Evolutionary conservation across 2,888 invertebrate genomes (phyloP).

Genomic region (Coenonympha arcania): DNA sequence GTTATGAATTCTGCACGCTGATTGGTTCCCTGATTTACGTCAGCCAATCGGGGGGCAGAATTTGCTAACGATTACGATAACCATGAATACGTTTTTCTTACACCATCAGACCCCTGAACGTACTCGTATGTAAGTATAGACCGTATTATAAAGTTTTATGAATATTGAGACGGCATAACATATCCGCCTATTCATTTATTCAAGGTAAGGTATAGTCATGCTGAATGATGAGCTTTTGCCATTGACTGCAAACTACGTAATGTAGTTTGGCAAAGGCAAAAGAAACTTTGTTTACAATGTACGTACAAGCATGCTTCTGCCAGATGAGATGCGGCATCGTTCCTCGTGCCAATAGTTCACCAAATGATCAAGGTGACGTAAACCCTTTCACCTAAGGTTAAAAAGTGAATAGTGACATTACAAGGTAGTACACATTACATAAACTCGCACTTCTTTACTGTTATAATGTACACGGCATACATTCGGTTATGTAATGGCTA

Average conservation of each 20-base stretch:
- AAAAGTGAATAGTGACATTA: constrained; percentile 15
- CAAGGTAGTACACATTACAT: constrained; percentile 20
- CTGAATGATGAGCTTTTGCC: too few species aligned
- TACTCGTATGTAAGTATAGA: too few species aligned
- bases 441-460: constrained; percentile 23
- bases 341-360: constrained; percentile 6
- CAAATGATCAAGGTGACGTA: constrained; percentile 8
- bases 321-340: background rate
- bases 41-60: too few species aligned
- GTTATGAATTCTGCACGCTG: too few species aligned
- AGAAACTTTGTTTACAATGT: background rate
- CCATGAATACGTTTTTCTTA: too few species aligned
- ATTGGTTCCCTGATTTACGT: too few species aligned
- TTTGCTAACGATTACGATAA: too few species aligned
- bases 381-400: constrained; percentile 21
- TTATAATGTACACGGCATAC: constrained; percentile 20
- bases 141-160: too few species aligned
- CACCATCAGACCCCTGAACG: too few species aligned
- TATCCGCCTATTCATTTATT: too few species aligned
- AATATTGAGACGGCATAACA: too few species aligned
- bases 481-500: constrained; percentile 30
- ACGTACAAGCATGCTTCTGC: background rate
- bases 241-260: background rate
- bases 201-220: too few species aligned
- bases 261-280: background rate